Conservation (phyloP, 2,113 vertebrate genomes). For the Tiliqua scincoides region DNA sequence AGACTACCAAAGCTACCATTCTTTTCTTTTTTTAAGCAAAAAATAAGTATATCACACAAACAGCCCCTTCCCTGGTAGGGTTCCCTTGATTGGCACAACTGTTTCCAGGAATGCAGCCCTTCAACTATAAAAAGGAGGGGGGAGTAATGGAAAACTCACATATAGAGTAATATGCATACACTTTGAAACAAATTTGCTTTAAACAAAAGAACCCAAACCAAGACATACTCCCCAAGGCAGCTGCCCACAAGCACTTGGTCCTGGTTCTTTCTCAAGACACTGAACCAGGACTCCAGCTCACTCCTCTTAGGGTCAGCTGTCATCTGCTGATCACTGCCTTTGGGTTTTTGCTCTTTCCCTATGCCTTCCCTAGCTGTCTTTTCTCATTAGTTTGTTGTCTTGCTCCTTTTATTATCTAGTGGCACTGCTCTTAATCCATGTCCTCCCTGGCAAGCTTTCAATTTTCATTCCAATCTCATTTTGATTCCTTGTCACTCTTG, state of each 20-base stretch:
- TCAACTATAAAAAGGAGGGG: background rate
- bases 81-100: constrained; percentile 1
- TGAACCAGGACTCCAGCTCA: background rate
- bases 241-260: background rate
- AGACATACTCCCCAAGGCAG: background rate
- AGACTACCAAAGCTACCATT: constrained; percentile 26
- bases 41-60: background rate
- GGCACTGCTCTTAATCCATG: background rate
- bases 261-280: background rate
- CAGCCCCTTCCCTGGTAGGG: no score
- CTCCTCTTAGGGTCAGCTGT: background rate
- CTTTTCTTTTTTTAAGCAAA: background rate
- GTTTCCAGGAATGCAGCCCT: constrained; percentile 22
- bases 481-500: background rate
- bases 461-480: background rate
- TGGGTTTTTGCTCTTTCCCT: background rate
- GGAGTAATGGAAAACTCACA: background rate
- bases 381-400: background rate
- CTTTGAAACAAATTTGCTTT: background rate
- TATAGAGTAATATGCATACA: background rate
- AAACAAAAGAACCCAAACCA: background rate
- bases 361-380: background rate
- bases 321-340: background rate
- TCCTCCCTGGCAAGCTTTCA: background rate
- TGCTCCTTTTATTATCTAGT: background rate